Evolutionary conservation across 2,113 vertebrate species (phyloP), one percentile per base, ranked within the genome.

Genomic region (Sander lucioperca): DNA sequence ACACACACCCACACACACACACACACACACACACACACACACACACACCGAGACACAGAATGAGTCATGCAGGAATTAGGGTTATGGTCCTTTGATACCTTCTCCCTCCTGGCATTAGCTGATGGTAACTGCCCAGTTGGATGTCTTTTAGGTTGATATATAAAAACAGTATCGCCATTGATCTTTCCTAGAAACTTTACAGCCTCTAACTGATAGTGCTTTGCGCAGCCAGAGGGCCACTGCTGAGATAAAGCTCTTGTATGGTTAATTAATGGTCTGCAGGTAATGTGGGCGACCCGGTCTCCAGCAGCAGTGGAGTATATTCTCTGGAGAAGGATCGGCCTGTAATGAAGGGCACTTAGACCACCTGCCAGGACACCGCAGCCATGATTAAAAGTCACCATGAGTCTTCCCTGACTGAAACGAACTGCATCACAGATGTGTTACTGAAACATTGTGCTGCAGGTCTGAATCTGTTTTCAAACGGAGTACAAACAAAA

Each of bases 251-350:
- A 77, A 75, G 84, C 74, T 76, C 85, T 85, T 79, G 58, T 83
- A 85, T 79, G 64, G 64, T 84, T 93, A 94, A 94, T 93, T 86
- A 94, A 95, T 90, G 83, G 87, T 83, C 57, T 87, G 84, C 67
- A 90, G 86, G 87, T 92, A 80, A 84, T 79, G 87, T 89, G 88
- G 87, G 88, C 65, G 77, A 79, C 72, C 58, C 43, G 7, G 65
- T 53, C 85, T 90, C 43, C 80, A 72, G 71, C 72, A 83, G 84
- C 77, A 78, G 76, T 74, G 82, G 75, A 91, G 84, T 68, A 54
- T 66, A 53, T 78, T 88, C 90, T 88, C 86, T 67, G 65, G 85
- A 90, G 90, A 83, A 77, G 80, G 83, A 91, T 88, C 30, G 36
- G 72, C 59, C 77, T 62, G 63, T 91, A 91, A 92, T 92, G 86